Evolutionary conservation across 2,797 vertebrate species (phyloP), one percentile per base, ranked within the genome.

Genomic region (Holocentrus rufus): DNA sequence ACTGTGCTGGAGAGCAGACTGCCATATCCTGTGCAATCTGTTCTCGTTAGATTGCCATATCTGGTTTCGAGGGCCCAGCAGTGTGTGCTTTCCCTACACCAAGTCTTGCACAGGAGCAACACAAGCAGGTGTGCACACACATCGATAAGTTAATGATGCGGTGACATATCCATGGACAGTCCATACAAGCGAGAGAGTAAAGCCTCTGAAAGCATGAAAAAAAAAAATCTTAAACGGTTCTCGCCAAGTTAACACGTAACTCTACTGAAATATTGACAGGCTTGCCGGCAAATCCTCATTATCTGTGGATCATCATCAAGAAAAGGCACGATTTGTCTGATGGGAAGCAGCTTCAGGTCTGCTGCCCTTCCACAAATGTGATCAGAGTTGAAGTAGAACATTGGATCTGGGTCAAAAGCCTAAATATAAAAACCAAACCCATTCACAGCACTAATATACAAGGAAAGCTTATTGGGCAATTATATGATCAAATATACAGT

Each of bases 141-240:
- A 56, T 80, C 84, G 83, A 82, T 83, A 88, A 79, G 82, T 85
- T 77, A 81, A 84, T 72, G 74, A 78, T 46, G 49, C 49, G 8
- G 27, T 56, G 74, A 27, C 67, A 64, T 64, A 27, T 60, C 65
- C 55, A 75, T 54, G 57, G 25, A 25, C 34, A 73, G 82, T 82
- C 68, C 46, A 85, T 57, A 62, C 46, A 27, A 50, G 65, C 52
- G 9, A 58, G 44, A 44, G 30, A 22, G 8, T 15, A 44, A 1
- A 2, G 3, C 23, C 6, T 46, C 9, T 31, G n/a, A 30, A 20
- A 66, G 20, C 62, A 39, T 3, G 2, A 34, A 7, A 2, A 18
- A n/a, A n/a, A n/a, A n/a, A n/a, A n/a, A n/a, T n/a, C n/a, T 67
- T 63, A 23, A 70, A 74, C 69, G 65, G 47, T 46, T 65, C 64